These are phyloP conservation scores for Idaea biselata DNA, from an alignment of 2,888 invertebrate genomes.

Conservation along the genomic window DNA sequence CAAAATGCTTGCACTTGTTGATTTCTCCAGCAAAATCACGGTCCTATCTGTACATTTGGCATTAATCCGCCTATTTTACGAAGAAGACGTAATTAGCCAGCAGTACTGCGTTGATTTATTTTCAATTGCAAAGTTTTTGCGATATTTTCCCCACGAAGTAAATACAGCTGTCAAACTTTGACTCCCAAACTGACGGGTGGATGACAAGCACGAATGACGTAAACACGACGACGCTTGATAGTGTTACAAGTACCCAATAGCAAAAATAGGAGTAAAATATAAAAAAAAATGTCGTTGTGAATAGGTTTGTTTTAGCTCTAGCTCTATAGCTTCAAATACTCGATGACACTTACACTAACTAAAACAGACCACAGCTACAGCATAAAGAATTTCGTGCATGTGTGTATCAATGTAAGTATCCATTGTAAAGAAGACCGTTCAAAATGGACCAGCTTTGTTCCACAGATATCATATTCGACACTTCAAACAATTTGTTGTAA, in stretches of 20 bases:
- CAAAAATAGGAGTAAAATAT: background rate
- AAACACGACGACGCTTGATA: conserved; percentile 1
- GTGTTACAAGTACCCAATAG: background rate
- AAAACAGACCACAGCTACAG: no score
- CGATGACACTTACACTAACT: no score
- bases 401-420: no score
- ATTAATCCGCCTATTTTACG: background rate
- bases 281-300: no score
- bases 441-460: no score
- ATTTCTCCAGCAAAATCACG: conserved; percentile 18
- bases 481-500: no score
- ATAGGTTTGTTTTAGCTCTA: no score
- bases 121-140: background rate
- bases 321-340: no score
- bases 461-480: no score
- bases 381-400: no score
- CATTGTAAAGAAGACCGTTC: no score
- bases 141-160: conserved; percentile 11
- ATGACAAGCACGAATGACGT: background rate
- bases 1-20: conserved; percentile 33
- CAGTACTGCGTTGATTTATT: background rate
- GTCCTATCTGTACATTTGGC: conserved; percentile 8
- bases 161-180: conserved; percentile 24
- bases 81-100: background rate
- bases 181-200: conserved; percentile 8